Evolutionary conservation across 2,113 vertebrate species (phyloP).

Genomic region (Vicugna pacos): DNA sequence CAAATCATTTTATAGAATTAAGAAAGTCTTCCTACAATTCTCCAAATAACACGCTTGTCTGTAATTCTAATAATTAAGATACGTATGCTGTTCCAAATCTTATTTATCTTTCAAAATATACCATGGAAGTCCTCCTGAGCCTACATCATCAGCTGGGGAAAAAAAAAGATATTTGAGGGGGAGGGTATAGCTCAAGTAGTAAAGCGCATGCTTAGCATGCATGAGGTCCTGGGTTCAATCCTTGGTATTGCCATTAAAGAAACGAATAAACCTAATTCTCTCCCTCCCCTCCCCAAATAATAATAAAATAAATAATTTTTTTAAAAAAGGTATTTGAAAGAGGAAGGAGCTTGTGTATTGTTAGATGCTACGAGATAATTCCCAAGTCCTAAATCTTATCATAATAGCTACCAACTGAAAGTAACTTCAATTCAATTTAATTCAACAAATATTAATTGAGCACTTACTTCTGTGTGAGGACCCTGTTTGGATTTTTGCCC

Average conservation of each 20-base stretch:
- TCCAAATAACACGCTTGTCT: neutral
- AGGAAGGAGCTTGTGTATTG: neutral
- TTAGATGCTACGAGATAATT: neutral
- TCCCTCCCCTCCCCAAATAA: too few relatives aligned
- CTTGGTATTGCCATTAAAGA: too few relatives aligned
- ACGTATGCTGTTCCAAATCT: neutral
- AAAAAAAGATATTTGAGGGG: neutral
- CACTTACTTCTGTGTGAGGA: neutral
- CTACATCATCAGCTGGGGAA: neutral
- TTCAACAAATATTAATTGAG: neutral
- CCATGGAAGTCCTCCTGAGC: neutral
- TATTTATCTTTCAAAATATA: conserved; percentile 6
- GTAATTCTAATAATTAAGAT: conserved; percentile 4
- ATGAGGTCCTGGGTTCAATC: too few relatives aligned
- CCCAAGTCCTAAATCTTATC: neutral
- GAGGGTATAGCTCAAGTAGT: too few relatives aligned
- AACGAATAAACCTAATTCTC: too few relatives aligned
- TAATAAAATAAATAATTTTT: too few relatives aligned
- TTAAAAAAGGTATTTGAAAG: neutral
- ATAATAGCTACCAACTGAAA: neutral
- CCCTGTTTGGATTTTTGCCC: neutral
- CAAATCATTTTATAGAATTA: neutral
- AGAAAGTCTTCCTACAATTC: neutral
- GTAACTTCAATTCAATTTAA: neutral
- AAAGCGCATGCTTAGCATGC: too few relatives aligned